A percentile compares a stretch with the other conserved stretches of the same genome.
These are phyloP conservation scores for Nipponia nippon DNA, from an alignment of 2,113 vertebrate species.

Conservation along the genomic window DNA sequence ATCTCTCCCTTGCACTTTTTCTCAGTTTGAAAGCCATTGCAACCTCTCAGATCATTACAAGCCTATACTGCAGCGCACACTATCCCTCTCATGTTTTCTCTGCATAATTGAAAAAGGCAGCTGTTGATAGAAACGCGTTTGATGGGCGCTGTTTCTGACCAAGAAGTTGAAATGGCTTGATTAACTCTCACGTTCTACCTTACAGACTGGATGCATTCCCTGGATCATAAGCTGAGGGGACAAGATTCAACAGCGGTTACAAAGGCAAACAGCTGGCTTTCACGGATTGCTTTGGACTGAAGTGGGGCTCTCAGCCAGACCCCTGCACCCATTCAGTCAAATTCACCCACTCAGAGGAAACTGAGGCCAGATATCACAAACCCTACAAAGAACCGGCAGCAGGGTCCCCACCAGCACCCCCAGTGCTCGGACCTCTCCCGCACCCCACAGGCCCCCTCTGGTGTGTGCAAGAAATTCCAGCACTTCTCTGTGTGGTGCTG, in stretches of 20 bases:
- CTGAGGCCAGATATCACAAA: neutral
- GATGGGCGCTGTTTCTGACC: neutral
- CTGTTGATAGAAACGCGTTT: neutral
- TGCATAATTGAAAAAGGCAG: slow-evolving; percentile 28
- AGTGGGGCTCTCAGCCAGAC: neutral
- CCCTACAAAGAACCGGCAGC: neutral
- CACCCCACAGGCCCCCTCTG: neutral
- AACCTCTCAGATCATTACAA: neutral
- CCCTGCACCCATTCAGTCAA: neutral
- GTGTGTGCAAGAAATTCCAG: neutral
- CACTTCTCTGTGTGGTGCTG: neutral
- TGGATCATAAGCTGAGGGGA: neutral
- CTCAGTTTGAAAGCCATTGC: neutral
- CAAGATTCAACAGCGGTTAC: neutral
- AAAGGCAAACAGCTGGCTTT: neutral
- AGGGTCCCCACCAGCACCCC: neutral
- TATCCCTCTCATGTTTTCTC: neutral
- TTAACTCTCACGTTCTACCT: neutral
- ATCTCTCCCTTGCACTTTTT: neutral
- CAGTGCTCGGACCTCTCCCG: neutral
- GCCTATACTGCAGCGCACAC: neutral
- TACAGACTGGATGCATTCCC: neutral
- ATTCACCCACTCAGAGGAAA: too few relatives aligned
- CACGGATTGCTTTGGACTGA: neutral
- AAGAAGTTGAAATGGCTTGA: neutral